Base-by-base conservation (phyloP, 2,113 vertebrate genomes). In the Hyaena hyaena region DNA sequence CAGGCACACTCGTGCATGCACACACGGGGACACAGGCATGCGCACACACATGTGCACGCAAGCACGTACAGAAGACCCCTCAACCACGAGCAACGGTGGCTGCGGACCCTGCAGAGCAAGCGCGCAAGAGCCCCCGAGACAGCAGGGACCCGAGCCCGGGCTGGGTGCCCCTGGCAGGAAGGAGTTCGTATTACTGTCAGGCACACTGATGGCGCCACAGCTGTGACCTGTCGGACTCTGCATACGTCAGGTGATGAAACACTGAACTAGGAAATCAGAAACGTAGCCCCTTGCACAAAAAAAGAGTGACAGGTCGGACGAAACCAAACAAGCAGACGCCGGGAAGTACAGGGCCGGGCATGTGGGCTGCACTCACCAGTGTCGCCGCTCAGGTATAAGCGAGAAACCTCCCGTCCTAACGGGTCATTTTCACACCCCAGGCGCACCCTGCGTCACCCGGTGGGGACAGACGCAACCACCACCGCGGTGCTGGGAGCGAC, bases 151-250 rank as follows among this genome's bases (percentile, higher is more conserved):
- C 3, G 15, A 45, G 74, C 31, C 4, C 12, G 2, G 43, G n/a
- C 77, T 17, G 16, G 74, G 21, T 4, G 4, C 8, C 0, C 0
- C n/a, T 15, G 39, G 35, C 3, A 0, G 33, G 2, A 35, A 45
- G 43, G 31, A 10, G 26, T 19, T 39, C n/a, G n/a, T 14, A 0
- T 2, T 19, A 28, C 8, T 16, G 5, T 10, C 1, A 39, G 63
- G 2, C 10, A 39, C 0, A 0, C 26, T n/a, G n/a, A 66, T 0
- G 23, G 45, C 10, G 9, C 5, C 3, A 2, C 0, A 23, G 10
- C 14, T 5, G 2, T 0, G 11, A 50, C 15, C 21, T 26, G 9
- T 50, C 28, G 4, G 14, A 33, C 26, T 31, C 45, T 0, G 0
- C 28, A 48, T 39, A 35, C 7, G 3, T 33, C 11, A 65, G 55